These are phyloP conservation scores for Drosophila funebris DNA, from an alignment of 1,140 invertebrate species.

Conservation along the genomic window DNA sequence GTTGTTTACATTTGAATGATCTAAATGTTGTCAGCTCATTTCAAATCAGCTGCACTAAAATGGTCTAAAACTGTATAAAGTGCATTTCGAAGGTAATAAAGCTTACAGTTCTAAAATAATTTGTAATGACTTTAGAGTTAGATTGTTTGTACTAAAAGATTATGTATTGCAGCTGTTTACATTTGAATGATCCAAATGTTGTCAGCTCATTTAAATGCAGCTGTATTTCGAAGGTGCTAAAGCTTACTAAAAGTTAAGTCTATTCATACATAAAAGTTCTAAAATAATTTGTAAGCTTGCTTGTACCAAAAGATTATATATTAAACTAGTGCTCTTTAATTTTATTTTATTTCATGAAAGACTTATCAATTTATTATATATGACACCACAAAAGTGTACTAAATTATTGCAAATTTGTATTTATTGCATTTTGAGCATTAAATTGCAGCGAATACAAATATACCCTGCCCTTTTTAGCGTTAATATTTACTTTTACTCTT, in stretches of 20 bases:
- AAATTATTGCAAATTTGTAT: background rate
- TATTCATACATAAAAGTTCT: too few relatives aligned
- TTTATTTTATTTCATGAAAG: too few relatives aligned
- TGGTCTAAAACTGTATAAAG: background rate
- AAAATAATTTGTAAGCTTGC: too few relatives aligned
- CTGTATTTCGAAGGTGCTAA: background rate
- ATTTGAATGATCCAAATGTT: background rate
- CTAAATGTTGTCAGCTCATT: too few relatives aligned
- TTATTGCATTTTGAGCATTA: background rate
- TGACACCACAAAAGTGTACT: background rate
- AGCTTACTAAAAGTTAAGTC: too few relatives aligned
- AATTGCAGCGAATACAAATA: background rate
- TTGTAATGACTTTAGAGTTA: too few relatives aligned
- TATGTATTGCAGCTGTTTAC: background rate
- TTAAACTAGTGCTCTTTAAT: too few relatives aligned
- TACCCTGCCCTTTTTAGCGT: background rate
- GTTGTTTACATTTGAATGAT: background rate
- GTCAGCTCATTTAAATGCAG: too few relatives aligned
- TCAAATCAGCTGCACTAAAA: background rate
- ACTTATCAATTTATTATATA: background rate
- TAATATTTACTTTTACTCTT: slow-evolving; percentile 9
- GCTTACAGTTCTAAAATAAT: too few relatives aligned
- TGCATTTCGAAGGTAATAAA: background rate
- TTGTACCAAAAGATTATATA: background rate
- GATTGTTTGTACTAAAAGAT: too few relatives aligned